A percentile compares a stretch with the other conserved stretches of the same genome.
These are phyloP conservation scores for Gnatocerus cornutus DNA, from an alignment of 2,888 invertebrate genomes.

Conservation along the genomic window DNA sequence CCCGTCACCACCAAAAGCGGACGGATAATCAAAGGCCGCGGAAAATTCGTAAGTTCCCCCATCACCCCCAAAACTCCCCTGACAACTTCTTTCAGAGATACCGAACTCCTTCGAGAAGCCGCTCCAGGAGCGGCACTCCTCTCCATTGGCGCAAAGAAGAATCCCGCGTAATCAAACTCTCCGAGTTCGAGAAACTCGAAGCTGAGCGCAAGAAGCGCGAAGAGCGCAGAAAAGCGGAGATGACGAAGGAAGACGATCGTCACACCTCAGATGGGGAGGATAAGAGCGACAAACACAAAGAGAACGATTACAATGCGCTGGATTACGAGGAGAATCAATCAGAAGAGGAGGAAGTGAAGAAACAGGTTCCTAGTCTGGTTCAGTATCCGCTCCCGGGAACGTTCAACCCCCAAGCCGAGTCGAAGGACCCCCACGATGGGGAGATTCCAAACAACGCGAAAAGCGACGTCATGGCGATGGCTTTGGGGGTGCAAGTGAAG, in stretches of 20 bases:
- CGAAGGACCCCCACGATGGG: neutral
- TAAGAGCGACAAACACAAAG: conserved; percentile 55
- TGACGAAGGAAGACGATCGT: conserved; percentile 20
- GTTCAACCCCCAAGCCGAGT: conserved; percentile 56
- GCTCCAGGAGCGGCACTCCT: conserved; percentile 92
- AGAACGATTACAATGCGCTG: conserved; percentile 81
- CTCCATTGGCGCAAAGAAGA: conserved; percentile 96
- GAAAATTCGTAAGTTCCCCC: conserved; percentile 85
- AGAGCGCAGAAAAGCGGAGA: conserved; percentile 67
- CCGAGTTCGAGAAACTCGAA: conserved; percentile 84
- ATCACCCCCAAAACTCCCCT: too few relatives aligned
- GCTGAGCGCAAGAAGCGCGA: conserved; percentile 78
- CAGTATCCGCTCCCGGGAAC: conserved; percentile 68
- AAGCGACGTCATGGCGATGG: conserved; percentile 74
- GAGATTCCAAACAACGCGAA: conserved; percentile 63
- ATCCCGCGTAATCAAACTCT: conserved; percentile 86
- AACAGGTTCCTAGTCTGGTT: conserved; percentile 68
- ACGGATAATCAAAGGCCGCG: conserved; percentile 91
- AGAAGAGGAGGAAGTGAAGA: conserved; percentile 64
- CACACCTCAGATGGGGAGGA: conserved; percentile 63
- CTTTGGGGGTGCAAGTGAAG: conserved; percentile 72
- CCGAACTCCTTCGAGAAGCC: conserved; percentile 88
- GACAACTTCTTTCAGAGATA: too few relatives aligned
- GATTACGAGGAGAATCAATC: conserved; percentile 77
- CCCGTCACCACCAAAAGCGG: conserved; percentile 81